Evolutionary conservation across 2,113 vertebrate species (phyloP), one percentile per base, ranked within the genome.

Genomic region (Cisticola juncidis): DNA sequence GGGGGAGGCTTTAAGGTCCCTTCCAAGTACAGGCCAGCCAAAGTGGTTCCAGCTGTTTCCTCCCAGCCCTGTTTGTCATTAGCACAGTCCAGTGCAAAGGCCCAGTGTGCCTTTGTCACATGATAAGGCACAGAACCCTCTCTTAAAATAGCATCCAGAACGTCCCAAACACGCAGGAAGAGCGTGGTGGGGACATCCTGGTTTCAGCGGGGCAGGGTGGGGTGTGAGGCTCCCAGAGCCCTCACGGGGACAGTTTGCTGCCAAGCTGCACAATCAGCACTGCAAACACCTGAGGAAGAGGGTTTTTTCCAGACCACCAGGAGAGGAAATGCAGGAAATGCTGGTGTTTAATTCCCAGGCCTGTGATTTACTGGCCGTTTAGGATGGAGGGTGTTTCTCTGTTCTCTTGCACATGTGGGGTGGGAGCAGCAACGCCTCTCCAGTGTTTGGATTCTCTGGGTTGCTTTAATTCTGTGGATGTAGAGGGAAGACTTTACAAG

Each of bases 321-420:
- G 17, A 90, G 44, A 40, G 31, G 60, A 60, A 66, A 6, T 40
- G 2, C 1, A 40, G 31, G 60, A 60, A 66, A 6, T 40, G 2
- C 1, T 40, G 69, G 17, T 61, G 57, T 42, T 81, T 16, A 24
- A 24, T 13, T 33, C 35, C 61, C 70, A 42, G n/a, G 6, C 29
- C 61, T 51, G 38, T 54, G 26, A 6, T 29, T 58, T 45, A 2
- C 47, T 18, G 81, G 6, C 53, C 54, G 16, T 1, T 5, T 8
- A 4, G 51, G 44, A 9, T 6, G n/a, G 54, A 42, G 40, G 3
- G 6, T 8, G 6, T 81, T 71, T 54, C 66, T 70, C 22, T 25
- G 0, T 44, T 29, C 57, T 42, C 42, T 25, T 21, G 24, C 36
- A 17, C 0, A 0, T 5, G 18, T 1, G 1, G 26, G 40, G 13